A percentile compares a stretch with the other conserved stretches of the same genome.
phyloP scores from a whole-genome alignment of 2,888 invertebrate species.

The Geotrupes spiniger region DNA sequence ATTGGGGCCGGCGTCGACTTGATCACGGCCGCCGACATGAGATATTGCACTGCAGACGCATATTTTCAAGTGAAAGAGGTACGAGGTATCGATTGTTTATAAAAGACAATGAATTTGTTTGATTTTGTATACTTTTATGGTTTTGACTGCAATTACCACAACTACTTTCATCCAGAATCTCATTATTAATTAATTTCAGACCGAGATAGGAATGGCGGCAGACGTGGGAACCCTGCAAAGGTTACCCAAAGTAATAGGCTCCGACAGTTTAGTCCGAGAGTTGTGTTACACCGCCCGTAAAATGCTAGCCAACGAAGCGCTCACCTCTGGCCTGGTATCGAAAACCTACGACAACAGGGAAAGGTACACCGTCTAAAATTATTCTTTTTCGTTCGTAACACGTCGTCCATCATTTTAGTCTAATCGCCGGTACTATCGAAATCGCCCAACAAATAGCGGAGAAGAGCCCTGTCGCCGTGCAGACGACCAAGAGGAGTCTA shows the following conservation, averaged over 20 bases:
- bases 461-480: constrained; percentile 94
- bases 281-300: constrained; percentile 84
- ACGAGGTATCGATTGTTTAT: too few relatives aligned
- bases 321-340: constrained; percentile 79
- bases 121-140: not conserved
- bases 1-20: constrained; percentile 91
- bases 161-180: not conserved
- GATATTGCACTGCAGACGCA: constrained; percentile 84
- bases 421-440: constrained; percentile 70
- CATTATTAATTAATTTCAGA: constrained; percentile 36
- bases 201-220: constrained; percentile 84
- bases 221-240: constrained; percentile 94
- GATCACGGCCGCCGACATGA: constrained; percentile 84
- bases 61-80: constrained; percentile 91
- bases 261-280: constrained; percentile 82
- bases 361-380: constrained; percentile 49
- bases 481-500: constrained; percentile 81
- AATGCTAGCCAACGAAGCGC: constrained; percentile 77
- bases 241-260: constrained; percentile 87
- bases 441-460: constrained; percentile 77
- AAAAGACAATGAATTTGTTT: not conserved
- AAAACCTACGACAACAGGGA: constrained; percentile 67
- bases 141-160: too few relatives aligned
- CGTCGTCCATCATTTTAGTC: constrained; percentile 48
- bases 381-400: not conserved